These are phyloP conservation scores for Etheostoma spectabile DNA, from an alignment of 2,113 vertebrate species.

Conservation along the genomic window DNA sequence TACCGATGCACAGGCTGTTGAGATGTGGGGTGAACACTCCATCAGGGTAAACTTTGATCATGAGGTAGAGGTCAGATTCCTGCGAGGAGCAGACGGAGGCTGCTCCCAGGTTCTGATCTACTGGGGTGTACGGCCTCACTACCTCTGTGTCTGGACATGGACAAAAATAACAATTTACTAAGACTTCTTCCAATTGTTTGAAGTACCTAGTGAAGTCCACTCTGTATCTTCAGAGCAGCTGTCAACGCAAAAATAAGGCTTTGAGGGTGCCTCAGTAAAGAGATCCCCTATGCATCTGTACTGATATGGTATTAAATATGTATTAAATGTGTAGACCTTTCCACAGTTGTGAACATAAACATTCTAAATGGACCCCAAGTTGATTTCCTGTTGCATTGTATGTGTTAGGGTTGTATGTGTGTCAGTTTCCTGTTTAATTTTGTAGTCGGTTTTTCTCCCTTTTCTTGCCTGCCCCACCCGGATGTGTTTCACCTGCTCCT, in stretches of 20 bases:
- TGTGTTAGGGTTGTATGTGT: too few relatives aligned
- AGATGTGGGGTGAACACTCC: conserved; percentile 90
- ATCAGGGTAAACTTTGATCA: conserved; percentile 94
- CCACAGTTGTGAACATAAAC: too few relatives aligned
- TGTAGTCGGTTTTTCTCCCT: too few relatives aligned
- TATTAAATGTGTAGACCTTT: too few relatives aligned
- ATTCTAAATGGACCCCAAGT: too few relatives aligned
- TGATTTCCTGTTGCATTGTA: too few relatives aligned
- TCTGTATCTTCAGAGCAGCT: background rate
- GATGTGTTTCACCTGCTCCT: too few relatives aligned
- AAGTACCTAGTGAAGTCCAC: background rate
- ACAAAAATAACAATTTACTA: background rate
- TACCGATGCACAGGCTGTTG: conserved; percentile 88
- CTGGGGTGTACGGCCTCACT: conserved; percentile 94
- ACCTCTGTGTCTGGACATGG: conserved; percentile 86
- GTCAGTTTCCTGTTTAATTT: too few relatives aligned
- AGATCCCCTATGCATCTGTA: background rate
- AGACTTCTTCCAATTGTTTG: background rate
- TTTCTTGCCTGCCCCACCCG: too few relatives aligned
- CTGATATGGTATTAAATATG: background rate
- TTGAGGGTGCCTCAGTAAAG: background rate
- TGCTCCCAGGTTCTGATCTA: conserved; percentile 83
- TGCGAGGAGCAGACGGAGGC: conserved; percentile 51
- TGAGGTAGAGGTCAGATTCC: conserved; percentile 87
- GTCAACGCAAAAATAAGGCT: too few relatives aligned